Conservation (phyloP, 2,113 vertebrate species). For the Onychorhynchus coronatus region DNA sequence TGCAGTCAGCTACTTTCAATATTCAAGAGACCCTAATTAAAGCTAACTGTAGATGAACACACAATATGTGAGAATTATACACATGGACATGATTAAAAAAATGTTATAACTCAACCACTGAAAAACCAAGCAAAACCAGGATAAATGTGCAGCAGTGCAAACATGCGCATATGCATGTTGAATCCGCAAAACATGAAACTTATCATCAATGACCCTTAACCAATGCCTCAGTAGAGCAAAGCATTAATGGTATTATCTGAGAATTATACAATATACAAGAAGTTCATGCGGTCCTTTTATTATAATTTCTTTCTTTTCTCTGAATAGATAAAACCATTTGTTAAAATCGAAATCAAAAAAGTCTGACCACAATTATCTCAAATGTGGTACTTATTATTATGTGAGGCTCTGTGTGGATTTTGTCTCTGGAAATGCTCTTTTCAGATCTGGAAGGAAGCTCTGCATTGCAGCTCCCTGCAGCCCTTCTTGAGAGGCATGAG, state of each 20-base stretch:
- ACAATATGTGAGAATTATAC: not conserved
- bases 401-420: constrained; percentile 8
- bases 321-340: not conserved
- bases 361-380: not conserved
- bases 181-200: not conserved
- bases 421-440: constrained; percentile 53
- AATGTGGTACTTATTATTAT: constrained; percentile 52
- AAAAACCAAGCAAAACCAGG: not conserved
- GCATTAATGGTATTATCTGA: not conserved
- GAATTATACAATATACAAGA: not conserved
- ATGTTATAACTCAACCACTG: not conserved
- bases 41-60: not conserved
- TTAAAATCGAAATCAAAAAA: not conserved
- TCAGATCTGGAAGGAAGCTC: constrained; percentile 28
- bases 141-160: not conserved
- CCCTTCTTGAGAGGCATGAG: not conserved
- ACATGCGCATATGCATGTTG: not conserved
- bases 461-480: constrained; percentile 1
- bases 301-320: not conserved
- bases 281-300: not conserved
- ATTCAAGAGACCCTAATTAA: not conserved
- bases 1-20: not conserved
- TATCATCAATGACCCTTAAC: not conserved
- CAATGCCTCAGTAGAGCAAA: not conserved
- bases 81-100: not conserved